A percentile compares a stretch with the other conserved stretches of the same genome.
These are phyloP conservation scores for Tetranychus piercei DNA, from an alignment of 2,888 invertebrate species.

Conservation along the genomic window DNA sequence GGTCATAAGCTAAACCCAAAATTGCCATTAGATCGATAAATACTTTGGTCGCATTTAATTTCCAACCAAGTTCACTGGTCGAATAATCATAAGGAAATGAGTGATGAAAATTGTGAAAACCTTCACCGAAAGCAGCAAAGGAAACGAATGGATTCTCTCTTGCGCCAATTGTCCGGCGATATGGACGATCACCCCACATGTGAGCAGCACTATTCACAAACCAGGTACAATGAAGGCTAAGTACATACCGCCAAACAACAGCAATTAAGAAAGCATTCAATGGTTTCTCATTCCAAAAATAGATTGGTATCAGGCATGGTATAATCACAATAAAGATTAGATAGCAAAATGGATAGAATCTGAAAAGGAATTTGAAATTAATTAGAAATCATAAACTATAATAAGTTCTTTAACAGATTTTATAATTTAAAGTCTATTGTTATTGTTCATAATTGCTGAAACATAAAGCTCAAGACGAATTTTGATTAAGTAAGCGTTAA, in stretches of 20 bases:
- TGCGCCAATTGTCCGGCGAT: conserved; percentile 33
- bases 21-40: conserved; percentile 9
- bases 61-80: conserved; percentile 12
- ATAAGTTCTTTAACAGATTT: neutral
- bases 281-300: neutral
- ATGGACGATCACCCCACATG: conserved; percentile 76
- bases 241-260: conserved; percentile 58
- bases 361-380: neutral
- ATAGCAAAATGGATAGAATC: conserved; percentile 3
- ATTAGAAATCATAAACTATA: neutral
- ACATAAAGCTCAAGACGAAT: neutral
- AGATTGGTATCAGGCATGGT: neutral
- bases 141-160: conserved; percentile 28
- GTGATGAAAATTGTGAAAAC: conserved; percentile 15
- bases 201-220: conserved; percentile 88
- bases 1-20: conserved; percentile 11
- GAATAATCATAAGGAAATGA: conserved; percentile 12
- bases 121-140: conserved; percentile 24
- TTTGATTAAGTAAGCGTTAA: neutral
- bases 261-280: conserved; percentile 59
- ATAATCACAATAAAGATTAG: neutral
- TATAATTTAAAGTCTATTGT: neutral
- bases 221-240: conserved; percentile 69
- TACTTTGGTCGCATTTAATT: conserved; percentile 9
- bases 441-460: neutral